A percentile compares a stretch with the other conserved stretches of the same genome.
phyloP scores from a whole-genome alignment of 1,140 invertebrate species.

The Psilanteris sp. region DNA sequence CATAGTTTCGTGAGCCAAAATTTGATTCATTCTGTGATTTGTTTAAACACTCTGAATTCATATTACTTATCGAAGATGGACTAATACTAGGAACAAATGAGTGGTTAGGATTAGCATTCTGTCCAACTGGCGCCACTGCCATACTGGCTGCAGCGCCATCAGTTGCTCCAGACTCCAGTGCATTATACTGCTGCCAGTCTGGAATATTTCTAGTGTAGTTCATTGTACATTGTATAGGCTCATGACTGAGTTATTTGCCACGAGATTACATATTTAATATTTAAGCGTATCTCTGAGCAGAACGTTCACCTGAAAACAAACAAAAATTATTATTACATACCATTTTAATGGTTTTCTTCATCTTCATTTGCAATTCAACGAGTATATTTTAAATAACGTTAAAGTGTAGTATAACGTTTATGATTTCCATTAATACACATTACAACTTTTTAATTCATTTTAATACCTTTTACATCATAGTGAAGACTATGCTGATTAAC shows the following conservation, averaged over 20 bases:
- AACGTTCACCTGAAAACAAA: conserved; percentile 37
- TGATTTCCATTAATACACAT: too few species aligned
- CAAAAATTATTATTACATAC: too few species aligned
- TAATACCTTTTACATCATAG: too few species aligned
- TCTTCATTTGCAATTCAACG: too few species aligned
- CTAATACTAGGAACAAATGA: conserved; percentile 65
- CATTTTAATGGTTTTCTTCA: too few species aligned
- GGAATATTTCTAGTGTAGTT: conserved; percentile 73
- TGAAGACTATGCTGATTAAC: too few species aligned
- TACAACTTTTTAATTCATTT: too few species aligned
- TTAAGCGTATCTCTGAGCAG: conserved; percentile 11
- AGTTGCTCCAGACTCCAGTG: conserved; percentile 67
- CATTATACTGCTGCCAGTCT: conserved; percentile 76
- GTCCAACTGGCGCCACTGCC: conserved; percentile 54
- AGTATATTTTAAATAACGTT: too few species aligned
- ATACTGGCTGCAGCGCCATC: conserved; percentile 48
- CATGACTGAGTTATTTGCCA: conserved; percentile 47
- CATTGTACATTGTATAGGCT: conserved; percentile 71
- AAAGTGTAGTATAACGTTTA: too few species aligned
- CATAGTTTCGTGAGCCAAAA: conserved; percentile 60
- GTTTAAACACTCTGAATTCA: conserved; percentile 59
- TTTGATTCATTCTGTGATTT: conserved; percentile 64
- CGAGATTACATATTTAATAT: conserved; percentile 44
- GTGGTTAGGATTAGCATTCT: conserved; percentile 61
- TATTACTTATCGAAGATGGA: conserved; percentile 55